phyloP scores from a whole-genome alignment of 1,140 invertebrate genomes.

The Asbolus verrucosus region DNA sequence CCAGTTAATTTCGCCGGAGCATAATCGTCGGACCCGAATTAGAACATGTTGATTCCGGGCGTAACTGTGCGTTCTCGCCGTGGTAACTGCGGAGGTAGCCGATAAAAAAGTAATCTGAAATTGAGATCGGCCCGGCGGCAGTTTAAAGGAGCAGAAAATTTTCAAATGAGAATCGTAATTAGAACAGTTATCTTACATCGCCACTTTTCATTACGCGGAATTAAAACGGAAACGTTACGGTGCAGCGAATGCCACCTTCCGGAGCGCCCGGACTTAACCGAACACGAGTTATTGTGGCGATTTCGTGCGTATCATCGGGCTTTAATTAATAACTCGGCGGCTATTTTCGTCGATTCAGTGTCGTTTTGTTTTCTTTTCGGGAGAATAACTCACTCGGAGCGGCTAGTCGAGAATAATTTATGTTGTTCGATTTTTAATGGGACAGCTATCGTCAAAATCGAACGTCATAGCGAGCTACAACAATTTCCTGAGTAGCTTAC shows the following conservation, averaged over 20 bases:
- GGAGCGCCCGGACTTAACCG: not conserved
- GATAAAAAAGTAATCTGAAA: slow-evolving; percentile 25
- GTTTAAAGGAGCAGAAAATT: slow-evolving; percentile 37
- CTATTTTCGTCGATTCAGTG: not conserved
- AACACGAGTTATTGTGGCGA: not conserved
- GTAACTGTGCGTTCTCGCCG: not conserved
- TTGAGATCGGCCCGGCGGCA: not conserved
- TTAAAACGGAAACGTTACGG: slow-evolving; percentile 7
- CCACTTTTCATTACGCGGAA: slow-evolving; percentile 22
- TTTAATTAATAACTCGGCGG: not conserved
- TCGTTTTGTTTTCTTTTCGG: no score
- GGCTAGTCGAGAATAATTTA: slow-evolving; percentile 9
- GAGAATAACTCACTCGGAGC: no score
- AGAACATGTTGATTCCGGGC: slow-evolving; percentile 20
- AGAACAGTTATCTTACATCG: slow-evolving; percentile 25
- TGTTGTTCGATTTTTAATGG: not conserved
- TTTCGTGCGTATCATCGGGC: not conserved
- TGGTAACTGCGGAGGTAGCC: not conserved
- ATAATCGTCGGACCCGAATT: not conserved
- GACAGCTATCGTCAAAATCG: slow-evolving; percentile 2
- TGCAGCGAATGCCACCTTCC: not conserved
- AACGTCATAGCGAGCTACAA: not conserved
- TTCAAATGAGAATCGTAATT: slow-evolving; percentile 29
- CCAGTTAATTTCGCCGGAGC: not conserved
- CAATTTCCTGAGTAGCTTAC: slow-evolving; percentile 12